A percentile compares a stretch with the other conserved stretches of the same genome.
phyloP scores from a whole-genome alignment of 2,113 vertebrate genomes.

The Antennarius striatus region DNA sequence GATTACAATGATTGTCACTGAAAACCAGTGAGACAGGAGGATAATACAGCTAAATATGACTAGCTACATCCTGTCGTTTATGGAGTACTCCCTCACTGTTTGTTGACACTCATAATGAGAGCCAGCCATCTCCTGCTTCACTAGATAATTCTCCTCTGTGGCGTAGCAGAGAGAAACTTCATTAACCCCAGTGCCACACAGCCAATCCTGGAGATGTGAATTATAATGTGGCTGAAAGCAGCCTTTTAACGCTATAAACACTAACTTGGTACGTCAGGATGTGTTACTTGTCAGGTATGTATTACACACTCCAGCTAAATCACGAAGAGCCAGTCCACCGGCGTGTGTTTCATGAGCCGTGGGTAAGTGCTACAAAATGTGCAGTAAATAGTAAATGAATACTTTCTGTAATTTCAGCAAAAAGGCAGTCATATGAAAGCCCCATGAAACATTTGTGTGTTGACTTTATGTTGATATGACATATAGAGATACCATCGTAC shows the following conservation, averaged over 20 bases:
- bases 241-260: slow-evolving; percentile 79
- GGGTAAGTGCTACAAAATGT: slow-evolving; percentile 34
- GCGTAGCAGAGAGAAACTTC: slow-evolving; percentile 77
- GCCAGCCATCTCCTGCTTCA: slow-evolving; percentile 71
- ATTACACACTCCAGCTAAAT: slow-evolving; percentile 74
- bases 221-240: slow-evolving; percentile 83
- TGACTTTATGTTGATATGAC: slow-evolving; percentile 25
- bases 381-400: slow-evolving; percentile 47
- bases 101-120: slow-evolving; percentile 73
- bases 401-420: slow-evolving; percentile 35
- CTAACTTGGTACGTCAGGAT: slow-evolving; percentile 69
- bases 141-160: slow-evolving; percentile 76
- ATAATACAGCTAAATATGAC: slow-evolving; percentile 45
- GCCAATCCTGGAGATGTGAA: slow-evolving; percentile 75
- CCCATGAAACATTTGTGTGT: slow-evolving; percentile 20
- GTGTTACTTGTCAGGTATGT: not conserved
- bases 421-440: slow-evolving; percentile 18
- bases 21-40: slow-evolving; percentile 37
- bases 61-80: slow-evolving; percentile 39
- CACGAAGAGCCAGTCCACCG: slow-evolving; percentile 49
- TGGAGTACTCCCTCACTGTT: slow-evolving; percentile 59
- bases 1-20: slow-evolving; percentile 41
- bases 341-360: slow-evolving; percentile 51
- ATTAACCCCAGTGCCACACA: slow-evolving; percentile 80
- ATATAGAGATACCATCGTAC: not conserved